Percentiles rank a stretch among this genome's conserved stretches.
phyloP scores from a whole-genome alignment of 2,888 invertebrate genomes.

The Deilephila elpenor region DNA sequence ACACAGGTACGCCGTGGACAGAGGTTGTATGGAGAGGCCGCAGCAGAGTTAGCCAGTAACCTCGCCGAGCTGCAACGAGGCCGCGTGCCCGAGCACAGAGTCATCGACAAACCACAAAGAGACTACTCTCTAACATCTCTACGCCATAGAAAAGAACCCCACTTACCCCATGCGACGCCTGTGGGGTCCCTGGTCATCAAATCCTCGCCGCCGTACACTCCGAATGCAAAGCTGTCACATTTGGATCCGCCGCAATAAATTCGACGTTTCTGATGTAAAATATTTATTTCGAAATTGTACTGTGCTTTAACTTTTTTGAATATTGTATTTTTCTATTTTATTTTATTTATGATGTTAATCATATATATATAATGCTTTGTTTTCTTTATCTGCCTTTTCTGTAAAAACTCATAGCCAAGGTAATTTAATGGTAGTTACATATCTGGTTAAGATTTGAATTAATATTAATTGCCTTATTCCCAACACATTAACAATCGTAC shows the following conservation, averaged over 20 bases:
- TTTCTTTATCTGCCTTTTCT: background rate
- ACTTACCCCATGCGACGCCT: conserved; percentile 56
- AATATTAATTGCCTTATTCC: too few species aligned
- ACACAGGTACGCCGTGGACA: conserved; percentile 69
- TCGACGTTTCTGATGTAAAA: background rate
- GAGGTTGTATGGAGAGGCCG: conserved; percentile 70
- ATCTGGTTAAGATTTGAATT: too few species aligned
- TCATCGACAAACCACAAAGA: conserved; percentile 65
- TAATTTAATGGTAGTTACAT: too few species aligned
- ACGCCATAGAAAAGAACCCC: conserved; percentile 65
- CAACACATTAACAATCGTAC: too few species aligned
- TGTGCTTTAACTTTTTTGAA: conserved; percentile 9
- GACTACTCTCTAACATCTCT: conserved; percentile 53
- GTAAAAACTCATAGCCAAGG: background rate
- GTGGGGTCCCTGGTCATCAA: conserved; percentile 59
- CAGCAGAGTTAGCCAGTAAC: conserved; percentile 68
- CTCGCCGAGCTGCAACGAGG: conserved; percentile 68
- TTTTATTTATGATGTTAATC: conserved; percentile 15
- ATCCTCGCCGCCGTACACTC: conserved; percentile 46
- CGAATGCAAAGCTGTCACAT: conserved; percentile 36
- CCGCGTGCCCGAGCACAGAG: conserved; percentile 50
- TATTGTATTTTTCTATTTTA: conserved; percentile 20
- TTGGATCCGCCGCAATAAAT: conserved; percentile 17
- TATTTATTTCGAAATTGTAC: conserved; percentile 16
- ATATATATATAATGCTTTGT: background rate